Base-by-base conservation (phyloP, 2,888 invertebrate species). In the Leucophora obtusa region DNA sequence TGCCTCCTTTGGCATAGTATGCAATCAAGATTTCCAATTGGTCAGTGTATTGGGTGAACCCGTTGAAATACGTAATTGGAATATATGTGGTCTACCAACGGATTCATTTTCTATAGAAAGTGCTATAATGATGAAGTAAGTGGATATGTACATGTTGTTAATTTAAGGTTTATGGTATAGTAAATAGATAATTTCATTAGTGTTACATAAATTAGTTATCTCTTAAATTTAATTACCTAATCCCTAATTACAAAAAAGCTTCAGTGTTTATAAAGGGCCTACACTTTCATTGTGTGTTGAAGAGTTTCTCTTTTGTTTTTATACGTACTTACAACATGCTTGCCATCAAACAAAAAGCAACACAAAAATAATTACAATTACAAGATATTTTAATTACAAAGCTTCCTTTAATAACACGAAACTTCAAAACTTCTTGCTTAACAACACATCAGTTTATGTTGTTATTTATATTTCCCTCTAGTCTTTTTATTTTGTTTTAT, bases 71-170 rank as follows among this genome's bases (percentile, higher is more conserved):
- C 93, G 97, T 86, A 94, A 95, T 80, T 98, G 97, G 97, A 96
- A 96, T 87, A 96, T 98, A 82, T 95, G 94, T 84, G 97, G 97
- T 0, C 89, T 98, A 76, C 98, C 98, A 0, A 94, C 94, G 0
- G 98, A 98, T 87, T 93, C 94, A 76, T 98, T 97, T 90, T 97
- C 97, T 78, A 92, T 96, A 50, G 97, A 98, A 88, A 98, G 97
- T 87, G 97, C 95, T 68, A 97, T 98, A 83, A 97, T 98, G 84
- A 95, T 97, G 82, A 94, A 94, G 94, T 97, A 92, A 91, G 92
- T 90, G 1, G 7, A 76, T 7, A 65, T 4, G 43, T 60, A 21
- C 21, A n/a, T 1, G 6, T 28, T 28, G 28, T 7, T 7, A 28
- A 28, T 28, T 28, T 1, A 28, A 28, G 3, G 7, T 28, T 28